Percentiles rank a stretch among this genome's conserved stretches.
Evolutionary conservation across 2,797 vertebrate genomes (phyloP).

Genomic region (Lateolabrax maculatus): DNA sequence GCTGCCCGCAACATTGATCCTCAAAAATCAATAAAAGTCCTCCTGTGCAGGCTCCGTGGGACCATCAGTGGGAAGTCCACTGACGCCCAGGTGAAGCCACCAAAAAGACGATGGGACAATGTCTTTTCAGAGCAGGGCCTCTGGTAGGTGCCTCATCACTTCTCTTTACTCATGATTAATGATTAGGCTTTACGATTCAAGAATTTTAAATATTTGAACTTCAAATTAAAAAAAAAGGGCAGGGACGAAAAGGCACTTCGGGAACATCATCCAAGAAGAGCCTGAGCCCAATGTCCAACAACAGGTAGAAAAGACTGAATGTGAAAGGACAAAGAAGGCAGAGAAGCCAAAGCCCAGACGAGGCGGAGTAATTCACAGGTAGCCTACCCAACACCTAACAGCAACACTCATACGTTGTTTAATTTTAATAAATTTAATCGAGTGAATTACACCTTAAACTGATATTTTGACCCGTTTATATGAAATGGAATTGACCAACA

Average conservation of each 20-base stretch:
- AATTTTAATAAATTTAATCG: too few relatives aligned
- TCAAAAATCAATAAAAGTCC: not conserved
- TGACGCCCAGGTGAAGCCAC: too few relatives aligned
- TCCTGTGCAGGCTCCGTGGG: too few relatives aligned
- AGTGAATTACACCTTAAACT: not conserved
- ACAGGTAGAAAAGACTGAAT: not conserved
- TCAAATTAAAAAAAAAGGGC: not conserved
- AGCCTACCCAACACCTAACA: not conserved
- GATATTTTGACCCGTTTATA: not conserved
- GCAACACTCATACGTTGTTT: not conserved
- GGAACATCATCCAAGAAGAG: not conserved
- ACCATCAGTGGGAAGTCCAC: not conserved
- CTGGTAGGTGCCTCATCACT: not conserved
- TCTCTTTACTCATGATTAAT: not conserved
- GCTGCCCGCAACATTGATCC: not conserved
- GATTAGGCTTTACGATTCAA: not conserved
- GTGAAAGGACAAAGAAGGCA: not conserved
- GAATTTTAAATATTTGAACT: not conserved
- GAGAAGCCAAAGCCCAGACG: not conserved
- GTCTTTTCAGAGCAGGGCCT: not conserved
- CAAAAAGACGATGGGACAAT: not conserved
- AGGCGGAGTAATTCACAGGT: slow-evolving; percentile 27
- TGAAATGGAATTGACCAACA: slow-evolving; percentile 1
- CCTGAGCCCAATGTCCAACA: not conserved
- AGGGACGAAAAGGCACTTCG: not conserved